Evolutionary conservation across 2,113 vertebrate species (phyloP), one percentile per base, ranked within the genome.

Genomic region (Conger conger): DNA sequence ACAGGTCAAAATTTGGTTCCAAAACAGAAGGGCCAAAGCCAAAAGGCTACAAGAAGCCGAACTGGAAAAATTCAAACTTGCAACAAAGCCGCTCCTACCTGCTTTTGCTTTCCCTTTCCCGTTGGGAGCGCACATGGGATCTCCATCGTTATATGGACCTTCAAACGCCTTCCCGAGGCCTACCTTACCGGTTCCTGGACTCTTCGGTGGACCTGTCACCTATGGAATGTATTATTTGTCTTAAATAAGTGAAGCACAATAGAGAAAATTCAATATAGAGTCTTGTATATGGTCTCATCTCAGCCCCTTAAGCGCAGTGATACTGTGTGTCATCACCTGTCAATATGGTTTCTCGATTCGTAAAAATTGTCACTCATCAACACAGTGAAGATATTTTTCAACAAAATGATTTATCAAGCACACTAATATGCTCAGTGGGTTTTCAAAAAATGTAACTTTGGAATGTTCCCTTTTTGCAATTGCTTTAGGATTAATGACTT

Each of bases 1-100:
- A 13, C 96, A 96, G 90, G 96, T 96, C 83, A 96, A 96, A 90
- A 96, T 97, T 30, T 96, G 96, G 96, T 97, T 97, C 87, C 96
- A 97, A 87, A 97, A 96, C 91, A 87, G 96, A 68, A 91, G 96
- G 40, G 96, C 96, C 60, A 96, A 97, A 86, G 95, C 96, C 86
- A 96, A 96, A 89, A 93, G 96, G 92, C 94, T 97, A 4, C 96
- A 96, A 85, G 96, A 96, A 84, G 96, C 96, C 85, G 96, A 96
- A 92, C 89, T 96, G 91, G 96, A 96, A 83, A 96, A 95, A 90
- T 94, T 93, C 50, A 96, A 96, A 88, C 90, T 96, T 86, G 94
- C 94, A 40, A 93, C 96, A 80, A 96, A 96, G 89, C 96, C 96
- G 18, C 87, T 94, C 40, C 90, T 96, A 84, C 94, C 95, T 7